A percentile compares a stretch with the other conserved stretches of the same genome.
Conservation (phyloP, 2,113 vertebrate genomes). For the Andinoacara biseriatus region DNA sequence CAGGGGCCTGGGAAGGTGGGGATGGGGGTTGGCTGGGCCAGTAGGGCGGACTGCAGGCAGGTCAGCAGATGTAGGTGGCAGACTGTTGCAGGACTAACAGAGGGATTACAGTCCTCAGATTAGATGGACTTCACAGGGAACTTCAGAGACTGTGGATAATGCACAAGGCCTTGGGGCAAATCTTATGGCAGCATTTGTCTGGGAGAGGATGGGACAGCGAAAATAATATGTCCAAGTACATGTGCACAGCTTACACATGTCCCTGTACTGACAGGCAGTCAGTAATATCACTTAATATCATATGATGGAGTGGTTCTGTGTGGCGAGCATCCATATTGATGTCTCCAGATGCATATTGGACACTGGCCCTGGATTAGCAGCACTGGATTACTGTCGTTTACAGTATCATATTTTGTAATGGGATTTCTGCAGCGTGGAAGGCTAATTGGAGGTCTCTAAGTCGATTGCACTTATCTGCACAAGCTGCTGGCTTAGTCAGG, state of each 20-base stretch:
- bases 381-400: slow-evolving; percentile 65
- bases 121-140: slow-evolving; percentile 74
- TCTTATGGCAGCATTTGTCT: slow-evolving; percentile 45
- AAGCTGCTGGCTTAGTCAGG: slow-evolving; percentile 57
- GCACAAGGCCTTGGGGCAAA: slow-evolving; percentile 43
- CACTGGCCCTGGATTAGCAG: slow-evolving; percentile 57
- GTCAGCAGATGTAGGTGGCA: slow-evolving; percentile 80
- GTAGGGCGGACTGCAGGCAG: slow-evolving; percentile 54
- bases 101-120: slow-evolving; percentile 79
- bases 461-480: slow-evolving; percentile 44
- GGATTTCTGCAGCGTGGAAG: slow-evolving; percentile 57
- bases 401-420: slow-evolving; percentile 73
- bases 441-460: slow-evolving; percentile 66
- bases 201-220: neutral
- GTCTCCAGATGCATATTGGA: slow-evolving; percentile 1
- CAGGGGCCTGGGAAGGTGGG: slow-evolving; percentile 66
- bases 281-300: neutral
- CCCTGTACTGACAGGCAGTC: neutral
- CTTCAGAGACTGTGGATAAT: slow-evolving; percentile 67
- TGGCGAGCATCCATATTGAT: neutral
- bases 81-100: slow-evolving; percentile 76
- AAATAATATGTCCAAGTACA: slow-evolving; percentile 3
- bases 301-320: neutral
- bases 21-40: slow-evolving; percentile 53
- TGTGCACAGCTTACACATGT: neutral